Conservation (phyloP, 2,888 invertebrate species). For the Drosophila lutescens region DNA sequence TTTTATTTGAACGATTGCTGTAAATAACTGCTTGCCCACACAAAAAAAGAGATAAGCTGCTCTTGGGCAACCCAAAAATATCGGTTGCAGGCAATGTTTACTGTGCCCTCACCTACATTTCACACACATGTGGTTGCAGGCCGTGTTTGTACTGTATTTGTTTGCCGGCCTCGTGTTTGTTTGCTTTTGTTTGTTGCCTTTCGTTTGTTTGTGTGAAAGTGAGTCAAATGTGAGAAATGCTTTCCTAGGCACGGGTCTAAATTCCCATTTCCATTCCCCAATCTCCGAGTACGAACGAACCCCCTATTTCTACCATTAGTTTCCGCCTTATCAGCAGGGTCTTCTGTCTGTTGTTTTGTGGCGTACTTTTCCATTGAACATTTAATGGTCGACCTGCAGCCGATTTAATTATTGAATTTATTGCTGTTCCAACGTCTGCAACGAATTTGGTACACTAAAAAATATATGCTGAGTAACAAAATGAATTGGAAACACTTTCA, state of each 20-base stretch:
- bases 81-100: conserved; percentile 13
- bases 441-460: conserved; percentile 16
- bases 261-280: neutral
- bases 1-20: neutral
- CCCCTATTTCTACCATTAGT: conserved; percentile 10
- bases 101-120: conserved; percentile 34
- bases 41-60: conserved; percentile 19
- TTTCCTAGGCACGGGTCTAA: conserved; percentile 29
- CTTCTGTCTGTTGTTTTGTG: conserved; percentile 10
- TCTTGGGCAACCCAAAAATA: conserved; percentile 15
- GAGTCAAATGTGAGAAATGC: conserved; percentile 55
- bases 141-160: conserved; percentile 5
- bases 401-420: conserved; percentile 40
- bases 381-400: conserved; percentile 19
- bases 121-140: conserved; percentile 18
- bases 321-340: conserved; percentile 38
- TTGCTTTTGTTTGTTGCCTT: conserved; percentile 59
- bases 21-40: neutral
- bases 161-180: conserved; percentile 41
- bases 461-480: neutral
- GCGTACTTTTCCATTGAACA: conserved; percentile 44
- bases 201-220: conserved; percentile 73
- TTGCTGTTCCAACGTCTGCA: conserved; percentile 4
- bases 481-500: conserved; percentile 4
- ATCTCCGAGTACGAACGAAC: neutral